Evolutionary conservation across 2,888 invertebrate genomes (phyloP).

Genomic region (Tenthredo notha): DNA sequence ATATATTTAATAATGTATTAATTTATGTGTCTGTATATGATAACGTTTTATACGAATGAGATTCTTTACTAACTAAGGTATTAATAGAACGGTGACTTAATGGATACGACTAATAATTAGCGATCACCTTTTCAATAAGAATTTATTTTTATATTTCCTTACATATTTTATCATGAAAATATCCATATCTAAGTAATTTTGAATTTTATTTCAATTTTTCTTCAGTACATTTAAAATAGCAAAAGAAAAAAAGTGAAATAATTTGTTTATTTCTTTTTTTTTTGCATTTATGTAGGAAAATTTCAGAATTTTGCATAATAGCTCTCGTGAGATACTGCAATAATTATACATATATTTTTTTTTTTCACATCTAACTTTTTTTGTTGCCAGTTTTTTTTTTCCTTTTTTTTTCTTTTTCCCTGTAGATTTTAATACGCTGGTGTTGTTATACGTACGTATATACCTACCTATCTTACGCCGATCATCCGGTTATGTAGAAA

Average conservation of each 20-base stretch:
- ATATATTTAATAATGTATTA: neutral
- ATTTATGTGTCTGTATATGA: neutral
- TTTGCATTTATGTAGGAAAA: too few relatives aligned
- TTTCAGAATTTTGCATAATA: too few relatives aligned
- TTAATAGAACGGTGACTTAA: slow-evolving; percentile 65
- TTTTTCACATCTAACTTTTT: neutral
- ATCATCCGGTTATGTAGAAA: slow-evolving; percentile 3
- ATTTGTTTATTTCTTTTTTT: too few relatives aligned
- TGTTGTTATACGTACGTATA: neutral
- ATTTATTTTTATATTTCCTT: neutral
- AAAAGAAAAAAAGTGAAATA: too few relatives aligned
- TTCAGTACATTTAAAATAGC: too few relatives aligned
- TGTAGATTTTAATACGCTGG: neutral
- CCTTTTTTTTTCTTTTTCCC: neutral
- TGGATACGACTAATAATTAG: slow-evolving; percentile 56
- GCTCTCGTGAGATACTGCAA: too few relatives aligned
- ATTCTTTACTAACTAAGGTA: slow-evolving; percentile 48
- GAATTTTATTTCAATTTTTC: too few relatives aligned
- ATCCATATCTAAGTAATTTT: too few relatives aligned
- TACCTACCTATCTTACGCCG: neutral
- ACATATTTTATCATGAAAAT: neutral
- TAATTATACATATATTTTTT: too few relatives aligned
- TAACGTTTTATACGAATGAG: neutral
- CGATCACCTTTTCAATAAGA: slow-evolving; percentile 34
- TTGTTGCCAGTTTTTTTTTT: neutral